These are phyloP conservation scores for Platycheirus rosarum DNA, from an alignment of 2,888 invertebrate genomes.

Conservation along the genomic window DNA sequence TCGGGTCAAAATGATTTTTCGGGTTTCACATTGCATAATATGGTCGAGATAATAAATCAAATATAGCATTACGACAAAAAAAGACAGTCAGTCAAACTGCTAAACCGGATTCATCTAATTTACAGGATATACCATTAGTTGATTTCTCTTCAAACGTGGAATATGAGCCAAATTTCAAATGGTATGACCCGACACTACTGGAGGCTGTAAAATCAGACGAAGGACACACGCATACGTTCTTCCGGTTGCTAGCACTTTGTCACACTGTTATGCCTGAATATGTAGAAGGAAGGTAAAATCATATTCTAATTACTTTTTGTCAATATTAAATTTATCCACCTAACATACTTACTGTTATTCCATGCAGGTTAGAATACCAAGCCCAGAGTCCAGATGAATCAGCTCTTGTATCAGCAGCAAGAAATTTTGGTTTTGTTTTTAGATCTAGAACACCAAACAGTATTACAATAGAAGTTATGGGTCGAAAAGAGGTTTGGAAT, in stretches of 20 bases:
- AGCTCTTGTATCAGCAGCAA: conserved; percentile 97
- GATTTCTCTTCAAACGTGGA: conserved; percentile 98
- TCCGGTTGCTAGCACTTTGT: conserved; percentile 95
- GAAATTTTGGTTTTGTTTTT: conserved; percentile 99
- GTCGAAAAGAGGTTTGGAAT: conserved; percentile 86
- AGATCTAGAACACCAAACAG: conserved; percentile 95
- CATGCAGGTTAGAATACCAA: conserved; percentile 84
- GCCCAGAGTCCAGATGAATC: conserved; percentile 99
- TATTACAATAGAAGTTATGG: conserved; percentile 95
- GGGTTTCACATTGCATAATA: no score
- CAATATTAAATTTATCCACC: no score
- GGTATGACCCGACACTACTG: conserved; percentile 93
- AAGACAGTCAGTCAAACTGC: no score
- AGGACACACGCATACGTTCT: conserved; percentile 91
- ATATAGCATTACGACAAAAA: no score
- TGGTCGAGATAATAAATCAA: no score
- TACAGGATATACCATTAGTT: conserved; percentile 89
- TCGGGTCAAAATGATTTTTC: no score
- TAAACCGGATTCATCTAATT: background rate
- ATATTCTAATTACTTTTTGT: background rate
- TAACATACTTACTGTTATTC: background rate
- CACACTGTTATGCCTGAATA: conserved; percentile 99
- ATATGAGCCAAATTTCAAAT: conserved; percentile 95
- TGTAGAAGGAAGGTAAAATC: conserved; percentile 89
- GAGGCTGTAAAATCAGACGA: conserved; percentile 91